Conservation (phyloP, 2,797 vertebrate genomes). For the Tragopan temminckii region DNA sequence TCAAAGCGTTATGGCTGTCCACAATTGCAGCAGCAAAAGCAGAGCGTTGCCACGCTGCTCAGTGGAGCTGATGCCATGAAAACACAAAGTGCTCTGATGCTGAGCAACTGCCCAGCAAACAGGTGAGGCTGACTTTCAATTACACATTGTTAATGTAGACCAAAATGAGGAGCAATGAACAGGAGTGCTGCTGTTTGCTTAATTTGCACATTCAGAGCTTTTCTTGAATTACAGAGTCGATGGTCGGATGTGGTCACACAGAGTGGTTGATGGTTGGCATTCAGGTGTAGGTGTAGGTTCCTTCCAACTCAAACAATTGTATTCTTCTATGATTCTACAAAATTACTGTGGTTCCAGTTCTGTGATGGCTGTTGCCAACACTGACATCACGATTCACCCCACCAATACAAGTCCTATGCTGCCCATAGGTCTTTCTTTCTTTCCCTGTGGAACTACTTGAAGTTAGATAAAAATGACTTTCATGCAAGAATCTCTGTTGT, state of each 20-base stretch:
- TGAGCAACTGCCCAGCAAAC: neutral
- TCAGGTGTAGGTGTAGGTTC: neutral
- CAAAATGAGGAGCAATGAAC: neutral
- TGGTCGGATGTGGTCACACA: rapidly evolving
- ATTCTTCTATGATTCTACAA: neutral
- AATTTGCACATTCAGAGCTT: neutral
- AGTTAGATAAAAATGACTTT: slow-evolving; percentile 20
- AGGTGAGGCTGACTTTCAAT: neutral
- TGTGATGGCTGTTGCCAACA: neutral
- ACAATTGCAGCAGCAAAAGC: neutral
- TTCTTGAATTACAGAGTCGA: neutral
- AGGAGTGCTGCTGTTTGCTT: neutral
- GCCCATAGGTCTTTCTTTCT: slow-evolving; percentile 2
- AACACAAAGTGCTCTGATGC: neutral
- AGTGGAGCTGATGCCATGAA: neutral
- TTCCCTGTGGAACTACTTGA: slow-evolving; percentile 51
- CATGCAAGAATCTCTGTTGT: slow-evolving; percentile 50
- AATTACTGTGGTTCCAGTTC: neutral
- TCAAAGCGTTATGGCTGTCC: rapidly evolving
- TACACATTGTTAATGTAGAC: neutral
- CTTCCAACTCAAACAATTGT: no score
- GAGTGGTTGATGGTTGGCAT: rapidly evolving
- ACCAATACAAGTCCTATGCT: neutral
- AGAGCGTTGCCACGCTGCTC: rapidly evolving
- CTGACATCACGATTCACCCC: neutral